Base-by-base conservation (phyloP, 2,113 vertebrate genomes). In the Campylorhamphus procurvoides region DNA sequence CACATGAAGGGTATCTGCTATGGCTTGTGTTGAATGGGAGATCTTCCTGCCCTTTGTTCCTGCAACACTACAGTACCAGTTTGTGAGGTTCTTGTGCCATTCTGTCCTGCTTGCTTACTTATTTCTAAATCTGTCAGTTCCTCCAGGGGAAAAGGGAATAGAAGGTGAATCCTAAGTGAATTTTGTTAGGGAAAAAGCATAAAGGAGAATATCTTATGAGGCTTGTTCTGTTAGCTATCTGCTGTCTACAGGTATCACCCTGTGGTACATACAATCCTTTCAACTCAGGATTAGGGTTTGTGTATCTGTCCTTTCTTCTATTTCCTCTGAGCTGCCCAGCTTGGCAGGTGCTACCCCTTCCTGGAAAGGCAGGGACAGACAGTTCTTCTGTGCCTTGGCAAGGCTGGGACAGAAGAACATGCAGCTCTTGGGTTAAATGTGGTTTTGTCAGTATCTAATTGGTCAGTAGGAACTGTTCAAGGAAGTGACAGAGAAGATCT, bases 1-100 rank as follows among this genome's bases (percentile, higher is more conserved):
- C 24, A 22, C 0, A 0, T 49, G 40, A 28, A 88, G 19, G 40
- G 23, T 23, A 49, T 76, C 60, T 88, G 15, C 55, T 39, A 0
- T 72, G 31, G 40, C 58, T 56, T 68, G 10, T n/a, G 44, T 64
- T 73, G 50, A 19, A 15, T 46, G 33, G 49, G 69, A 79, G 62
- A 19, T 68, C 27, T n/a, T 60, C 18, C 44, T 91, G 56, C 29
- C 31, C 31, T 33, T 37, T 62, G 13, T 68, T 92, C 12, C 71
- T 73, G 52, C 71, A 86, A 71, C 66, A 42, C 20, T 40, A 20
- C 1, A 1, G 23, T 86, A 75, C 42, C 9, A 7, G 27, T 53
- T 44, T 56, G 22, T 75, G 59, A 25, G 5, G 3, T 55, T 64
- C 40, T 44, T 84, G 50, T 5, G 6, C 68, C 19, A 33, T 72